Evolutionary conservation across 1,140 invertebrate genomes (phyloP), one percentile per base, ranked within the genome.

Genomic region (Tyrophagus putrescentiae): DNA sequence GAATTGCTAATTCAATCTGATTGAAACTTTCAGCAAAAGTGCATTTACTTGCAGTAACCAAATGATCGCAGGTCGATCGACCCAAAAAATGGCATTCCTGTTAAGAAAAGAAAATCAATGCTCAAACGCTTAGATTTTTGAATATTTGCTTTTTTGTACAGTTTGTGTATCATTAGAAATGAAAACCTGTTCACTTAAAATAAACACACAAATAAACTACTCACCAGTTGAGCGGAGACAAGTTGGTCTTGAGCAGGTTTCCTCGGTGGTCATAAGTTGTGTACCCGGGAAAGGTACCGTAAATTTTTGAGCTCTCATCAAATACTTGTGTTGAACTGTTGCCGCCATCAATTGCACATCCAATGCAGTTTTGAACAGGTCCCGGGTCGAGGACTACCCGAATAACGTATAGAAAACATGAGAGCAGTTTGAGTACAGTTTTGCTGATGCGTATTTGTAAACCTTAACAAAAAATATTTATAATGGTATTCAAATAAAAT

Each of bases 371-470:
- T 54, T 9, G 54, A 16, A 81, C 85, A 36, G 88, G 87, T 76
- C 90, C 82, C 70, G 77, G 79, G 74, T 96, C 91, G 66, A 83
- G 82, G 66, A 88, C 79, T 18, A 97, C 93, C 67, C 92, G 79
- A 69, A 90, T 81, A 75, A 95, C 89, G 76, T 98, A 97, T 66
- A 98, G 79, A 70, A 92, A 78, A 76, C 93, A 97, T 74, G 92
- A 88, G 69, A 97, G 74, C 57, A 97, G 76, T 77, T 98, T 97
- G 77, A 97, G 87, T 72, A 94, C 83, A 70, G 97, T 79, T 77
- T 96, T 96, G 66, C 90, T 90, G 68, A 95, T 87, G 71, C 93
- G 84, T 77, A 98, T 96, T 68, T 91, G 82, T 72, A 97, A 80
- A 82, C 91, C 91, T 95, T 78, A n/a, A n/a, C n/a, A n/a, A n/a